phyloP scores from a whole-genome alignment of 2,888 invertebrate species.

The Callimorpha dominula region DNA sequence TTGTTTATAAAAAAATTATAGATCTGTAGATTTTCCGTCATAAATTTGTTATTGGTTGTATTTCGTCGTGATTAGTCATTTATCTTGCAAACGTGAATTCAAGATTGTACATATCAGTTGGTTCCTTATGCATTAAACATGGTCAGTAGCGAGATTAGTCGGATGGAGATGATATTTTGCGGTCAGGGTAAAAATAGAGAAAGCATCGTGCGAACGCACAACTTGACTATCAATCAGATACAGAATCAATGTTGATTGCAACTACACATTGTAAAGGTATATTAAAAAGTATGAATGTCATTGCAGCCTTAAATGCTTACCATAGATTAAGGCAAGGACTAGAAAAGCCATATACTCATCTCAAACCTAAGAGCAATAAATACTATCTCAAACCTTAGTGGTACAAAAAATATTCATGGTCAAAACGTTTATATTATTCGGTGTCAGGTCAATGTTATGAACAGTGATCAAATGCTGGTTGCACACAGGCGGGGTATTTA shows the following conservation, averaged over 20 bases:
- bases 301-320: neutral
- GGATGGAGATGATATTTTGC: constrained; percentile 79
- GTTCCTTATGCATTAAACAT: constrained; percentile 43
- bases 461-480: neutral
- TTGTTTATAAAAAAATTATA: too few relatives aligned
- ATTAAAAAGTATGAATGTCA: neutral
- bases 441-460: neutral
- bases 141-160: constrained; percentile 59
- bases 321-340: neutral
- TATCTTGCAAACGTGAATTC: neutral
- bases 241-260: constrained; percentile 45
- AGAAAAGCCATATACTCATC: neutral
- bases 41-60: too few relatives aligned
- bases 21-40: too few relatives aligned
- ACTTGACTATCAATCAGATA: constrained; percentile 55
- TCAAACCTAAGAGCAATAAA: too few relatives aligned
- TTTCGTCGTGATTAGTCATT: too few relatives aligned
- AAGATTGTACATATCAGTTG: constrained; percentile 25
- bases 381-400: neutral
- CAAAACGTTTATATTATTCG: neutral
- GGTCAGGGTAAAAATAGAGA: constrained; percentile 82
- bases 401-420: neutral
- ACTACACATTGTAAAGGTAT: constrained; percentile 17
- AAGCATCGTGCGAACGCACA: constrained; percentile 74
- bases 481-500: neutral